Evolutionary conservation across 2,888 invertebrate species (phyloP).

Genomic region (Heliconius ismenius): DNA sequence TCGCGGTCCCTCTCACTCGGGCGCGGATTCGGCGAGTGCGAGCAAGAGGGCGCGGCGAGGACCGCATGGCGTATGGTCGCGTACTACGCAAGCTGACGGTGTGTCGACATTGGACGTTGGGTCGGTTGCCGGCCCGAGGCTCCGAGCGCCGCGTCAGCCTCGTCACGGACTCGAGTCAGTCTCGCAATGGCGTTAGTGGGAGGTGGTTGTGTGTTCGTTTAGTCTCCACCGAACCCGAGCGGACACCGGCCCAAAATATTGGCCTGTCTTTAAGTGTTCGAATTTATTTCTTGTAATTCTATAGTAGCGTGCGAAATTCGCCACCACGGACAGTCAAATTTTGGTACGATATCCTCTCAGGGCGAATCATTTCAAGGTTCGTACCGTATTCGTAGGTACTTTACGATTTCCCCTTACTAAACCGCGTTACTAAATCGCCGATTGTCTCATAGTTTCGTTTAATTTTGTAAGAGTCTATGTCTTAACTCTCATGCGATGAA

Average conservation of each 20-base stretch:
- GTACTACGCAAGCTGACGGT: constrained; percentile 81
- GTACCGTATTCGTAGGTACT: constrained; percentile 70
- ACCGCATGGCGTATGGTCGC: constrained; percentile 73
- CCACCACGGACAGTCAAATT: constrained; percentile 80
- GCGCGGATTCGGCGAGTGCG: constrained; percentile 45
- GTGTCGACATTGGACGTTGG: constrained; percentile 82
- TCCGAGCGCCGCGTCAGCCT: constrained; percentile 59
- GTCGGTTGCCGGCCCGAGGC: constrained; percentile 76
- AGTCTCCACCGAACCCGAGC: constrained; percentile 77
- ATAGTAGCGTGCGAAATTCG: constrained; percentile 66
- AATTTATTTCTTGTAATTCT: constrained; percentile 74
- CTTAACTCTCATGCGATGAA: constrained; percentile 49
- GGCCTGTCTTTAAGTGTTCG: constrained; percentile 78
- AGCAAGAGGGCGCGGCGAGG: constrained; percentile 61
- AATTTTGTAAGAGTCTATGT: constrained; percentile 64
- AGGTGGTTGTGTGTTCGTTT: constrained; percentile 77
- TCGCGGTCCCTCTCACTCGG: constrained; percentile 57
- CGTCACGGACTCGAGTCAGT: constrained; percentile 59
- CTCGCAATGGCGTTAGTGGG: constrained; percentile 81
- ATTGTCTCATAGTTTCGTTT: constrained; percentile 64
- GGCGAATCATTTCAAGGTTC: constrained; percentile 81
- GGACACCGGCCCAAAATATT: constrained; percentile 83
- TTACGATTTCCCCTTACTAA: constrained; percentile 77
- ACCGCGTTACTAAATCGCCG: constrained; percentile 66
- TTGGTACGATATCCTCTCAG: constrained; percentile 83